Percentiles rank a stretch among this genome's conserved stretches.
Conservation (phyloP, 37 sponge, comb jelly and placozoan genomes). For the Dysidea cf. avara region DNA sequence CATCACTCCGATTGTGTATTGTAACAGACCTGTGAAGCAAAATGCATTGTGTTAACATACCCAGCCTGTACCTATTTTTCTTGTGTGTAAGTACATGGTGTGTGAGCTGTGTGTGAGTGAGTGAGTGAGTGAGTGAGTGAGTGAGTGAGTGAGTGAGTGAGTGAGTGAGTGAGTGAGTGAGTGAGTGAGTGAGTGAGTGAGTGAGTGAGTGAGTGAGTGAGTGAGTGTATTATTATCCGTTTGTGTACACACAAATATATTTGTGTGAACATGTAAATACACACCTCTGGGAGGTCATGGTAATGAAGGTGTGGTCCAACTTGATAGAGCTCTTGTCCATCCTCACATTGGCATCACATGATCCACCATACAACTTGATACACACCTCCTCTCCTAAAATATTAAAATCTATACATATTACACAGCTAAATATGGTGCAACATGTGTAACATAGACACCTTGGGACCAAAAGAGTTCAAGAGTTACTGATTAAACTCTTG, state of each 20-base stretch:
- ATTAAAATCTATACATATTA: constrained; percentile 1
- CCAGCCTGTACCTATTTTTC: background rate
- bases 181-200: no score
- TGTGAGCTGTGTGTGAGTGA: no score
- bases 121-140: no score
- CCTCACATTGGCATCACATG: constrained; percentile 81
- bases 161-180: no score
- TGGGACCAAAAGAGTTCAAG: background rate
- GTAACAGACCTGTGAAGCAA: constrained; percentile 45
- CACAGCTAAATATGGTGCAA: background rate
- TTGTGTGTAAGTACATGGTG: no score
- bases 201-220: no score
- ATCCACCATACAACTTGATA: constrained; percentile 77
- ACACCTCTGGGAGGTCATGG: constrained; percentile 83
- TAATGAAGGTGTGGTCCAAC: constrained; percentile 88
- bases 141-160: no score
- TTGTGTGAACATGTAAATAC: background rate
- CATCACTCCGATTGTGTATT: constrained; percentile 87
- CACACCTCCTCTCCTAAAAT: constrained; percentile 81
- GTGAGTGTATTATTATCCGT: no score
- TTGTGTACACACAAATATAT: no score
- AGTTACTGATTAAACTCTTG: background rate
- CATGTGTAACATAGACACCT: no score
- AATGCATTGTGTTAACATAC: background rate
- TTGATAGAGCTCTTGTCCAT: constrained; percentile 83